Conservation (phyloP, 2,113 vertebrate genomes). For the Notarius lentiginosus region DNA sequence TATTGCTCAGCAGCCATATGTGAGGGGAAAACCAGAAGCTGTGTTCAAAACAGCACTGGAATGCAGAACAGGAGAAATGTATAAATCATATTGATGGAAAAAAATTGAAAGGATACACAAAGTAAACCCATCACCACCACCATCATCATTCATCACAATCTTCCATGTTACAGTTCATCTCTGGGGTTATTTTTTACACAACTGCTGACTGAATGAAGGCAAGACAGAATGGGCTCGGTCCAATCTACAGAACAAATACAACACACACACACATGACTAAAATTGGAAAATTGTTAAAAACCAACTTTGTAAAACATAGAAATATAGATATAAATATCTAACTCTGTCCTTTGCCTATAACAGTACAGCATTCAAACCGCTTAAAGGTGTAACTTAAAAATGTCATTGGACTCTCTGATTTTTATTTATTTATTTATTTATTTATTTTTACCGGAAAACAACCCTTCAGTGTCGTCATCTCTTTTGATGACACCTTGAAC, state of each 20-base stretch:
- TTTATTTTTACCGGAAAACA: conserved; percentile 15
- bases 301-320: too few species aligned
- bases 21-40: not conserved
- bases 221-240: not conserved
- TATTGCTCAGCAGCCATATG: not conserved
- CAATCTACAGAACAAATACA: conserved; percentile 13
- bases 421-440: not conserved
- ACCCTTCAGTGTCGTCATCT: not conserved
- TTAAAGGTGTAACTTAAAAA: not conserved
- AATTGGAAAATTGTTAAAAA: not conserved
- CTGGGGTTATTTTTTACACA: conserved; percentile 17
- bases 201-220: conserved; percentile 11
- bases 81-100: not conserved
- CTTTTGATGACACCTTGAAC: not conserved
- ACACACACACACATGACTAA: not conserved
- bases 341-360: not conserved
- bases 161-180: conserved; percentile 37
- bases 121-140: not conserved
- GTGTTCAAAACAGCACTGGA: not conserved
- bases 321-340: not conserved
- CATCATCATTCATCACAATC: not conserved
- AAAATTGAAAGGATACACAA: not conserved
- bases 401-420: not conserved
- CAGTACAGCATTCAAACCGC: not conserved
- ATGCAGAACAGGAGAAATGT: not conserved